Conservation (phyloP, 2,797 vertebrate species). For the Cryptoprocta ferox region DNA sequence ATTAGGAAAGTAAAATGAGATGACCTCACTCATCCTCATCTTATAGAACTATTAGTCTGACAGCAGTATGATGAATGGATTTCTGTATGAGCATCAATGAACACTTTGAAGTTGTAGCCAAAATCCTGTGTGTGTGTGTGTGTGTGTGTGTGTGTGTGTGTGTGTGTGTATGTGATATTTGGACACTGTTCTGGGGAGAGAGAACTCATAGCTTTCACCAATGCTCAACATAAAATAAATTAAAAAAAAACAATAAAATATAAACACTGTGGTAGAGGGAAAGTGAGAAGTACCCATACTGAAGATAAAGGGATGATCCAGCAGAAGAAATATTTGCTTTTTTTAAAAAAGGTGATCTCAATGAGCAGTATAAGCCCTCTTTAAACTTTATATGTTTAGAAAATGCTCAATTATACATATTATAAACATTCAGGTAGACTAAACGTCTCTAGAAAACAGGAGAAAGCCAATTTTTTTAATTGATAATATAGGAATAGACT, state of each 20-base stretch:
- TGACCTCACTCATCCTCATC: neutral
- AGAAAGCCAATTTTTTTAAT: neutral
- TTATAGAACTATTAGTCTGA: neutral
- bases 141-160: neutral
- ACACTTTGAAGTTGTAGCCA: neutral
- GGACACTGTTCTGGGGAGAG: neutral
- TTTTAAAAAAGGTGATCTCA: neutral
- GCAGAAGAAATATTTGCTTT: neutral
- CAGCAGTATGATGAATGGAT: neutral
- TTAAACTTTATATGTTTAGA: neutral
- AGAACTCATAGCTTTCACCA: neutral
- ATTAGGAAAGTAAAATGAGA: slow-evolving; percentile 17
- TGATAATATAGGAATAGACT: neutral
- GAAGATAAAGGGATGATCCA: neutral
- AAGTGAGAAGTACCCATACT: neutral
- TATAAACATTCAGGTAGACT: slow-evolving; percentile 17
- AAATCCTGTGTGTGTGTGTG: neutral
- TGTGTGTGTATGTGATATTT: neutral
- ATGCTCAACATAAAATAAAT: neutral
- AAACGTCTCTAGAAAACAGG: slow-evolving; percentile 1
- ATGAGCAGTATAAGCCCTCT: neutral
- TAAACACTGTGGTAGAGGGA: neutral
- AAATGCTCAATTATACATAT: neutral
- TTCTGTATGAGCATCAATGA: neutral
- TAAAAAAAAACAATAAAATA: slow-evolving; percentile 42